These are phyloP conservation scores for Heterodera carotae DNA, from an alignment of 1,140 invertebrate genomes.

Conservation along the genomic window DNA sequence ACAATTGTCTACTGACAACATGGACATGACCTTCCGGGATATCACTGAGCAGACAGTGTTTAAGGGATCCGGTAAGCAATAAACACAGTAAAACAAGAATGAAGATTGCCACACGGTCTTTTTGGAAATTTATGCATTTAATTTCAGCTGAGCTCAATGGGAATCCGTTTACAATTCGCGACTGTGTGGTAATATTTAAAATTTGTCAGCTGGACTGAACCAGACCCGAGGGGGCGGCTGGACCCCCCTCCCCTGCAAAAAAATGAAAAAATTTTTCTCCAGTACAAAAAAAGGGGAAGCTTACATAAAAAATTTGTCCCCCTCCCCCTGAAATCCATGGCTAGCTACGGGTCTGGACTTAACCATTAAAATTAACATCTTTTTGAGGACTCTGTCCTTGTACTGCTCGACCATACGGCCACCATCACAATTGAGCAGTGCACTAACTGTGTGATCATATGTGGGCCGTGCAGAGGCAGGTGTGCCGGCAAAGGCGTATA, in stretches of 20 bases:
- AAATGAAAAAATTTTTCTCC: too few species aligned
- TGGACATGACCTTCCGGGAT: background rate
- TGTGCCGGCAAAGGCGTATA: background rate
- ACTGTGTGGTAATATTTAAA: conserved; percentile 1
- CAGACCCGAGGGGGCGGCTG: too few species aligned
- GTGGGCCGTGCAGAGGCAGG: conserved; percentile 25
- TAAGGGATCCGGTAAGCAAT: background rate
- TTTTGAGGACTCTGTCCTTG: conserved; percentile 16
- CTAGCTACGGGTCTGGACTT: too few species aligned
- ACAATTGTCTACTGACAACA: background rate
- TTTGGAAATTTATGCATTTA: background rate
- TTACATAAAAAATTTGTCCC: too few species aligned
- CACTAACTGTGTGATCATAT: conserved; percentile 22
- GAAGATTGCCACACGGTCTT: too few species aligned
- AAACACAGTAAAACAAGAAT: too few species aligned
- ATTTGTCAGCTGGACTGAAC: too few species aligned
- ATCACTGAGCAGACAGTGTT: background rate
- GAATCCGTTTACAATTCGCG: conserved; percentile 7
- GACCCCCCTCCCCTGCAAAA: too few species aligned
- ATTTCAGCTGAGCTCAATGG: conserved; percentile 18
- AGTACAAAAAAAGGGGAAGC: too few species aligned
- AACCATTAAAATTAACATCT: background rate
- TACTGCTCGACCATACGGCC: conserved; percentile 12
- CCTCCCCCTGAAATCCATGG: too few species aligned
- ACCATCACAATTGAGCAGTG: conserved; percentile 25